A percentile compares a stretch with the other conserved stretches of the same genome.
phyloP scores from a whole-genome alignment of 2,113 vertebrate species.

The Barnardius zonarius region DNA sequence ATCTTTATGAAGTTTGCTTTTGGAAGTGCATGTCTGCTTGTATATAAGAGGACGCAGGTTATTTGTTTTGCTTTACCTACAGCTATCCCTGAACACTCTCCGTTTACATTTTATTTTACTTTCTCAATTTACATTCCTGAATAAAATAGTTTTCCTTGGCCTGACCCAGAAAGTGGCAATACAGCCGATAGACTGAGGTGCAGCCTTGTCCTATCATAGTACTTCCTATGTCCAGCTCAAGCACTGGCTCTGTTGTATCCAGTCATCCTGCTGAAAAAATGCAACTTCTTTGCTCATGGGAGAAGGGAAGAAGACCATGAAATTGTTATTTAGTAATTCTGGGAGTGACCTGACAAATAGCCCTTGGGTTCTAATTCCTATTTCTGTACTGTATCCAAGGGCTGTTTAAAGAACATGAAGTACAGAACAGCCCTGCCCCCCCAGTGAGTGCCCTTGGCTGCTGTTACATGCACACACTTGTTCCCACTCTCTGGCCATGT shows the following conservation, averaged over 20 bases:
- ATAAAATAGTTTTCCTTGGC: background rate
- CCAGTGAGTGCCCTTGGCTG: accelerated
- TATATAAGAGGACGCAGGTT: background rate
- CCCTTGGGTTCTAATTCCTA: background rate
- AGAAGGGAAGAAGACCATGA: background rate
- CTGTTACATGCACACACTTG: accelerated
- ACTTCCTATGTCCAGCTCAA: background rate
- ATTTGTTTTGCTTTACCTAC: background rate
- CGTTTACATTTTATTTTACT: background rate
- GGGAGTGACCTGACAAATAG: background rate
- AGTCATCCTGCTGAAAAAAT: background rate
- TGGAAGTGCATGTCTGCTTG: background rate
- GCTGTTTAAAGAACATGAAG: background rate
- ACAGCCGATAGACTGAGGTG: background rate
- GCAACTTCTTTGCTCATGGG: accelerated
- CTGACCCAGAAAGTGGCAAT: accelerated
- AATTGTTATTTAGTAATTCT: background rate
- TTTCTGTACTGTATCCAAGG: background rate
- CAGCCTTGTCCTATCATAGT: background rate
- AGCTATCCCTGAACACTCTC: background rate
- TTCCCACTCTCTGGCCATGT: background rate
- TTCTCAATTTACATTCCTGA: background rate
- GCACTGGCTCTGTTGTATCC: background rate
- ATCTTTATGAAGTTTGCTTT: background rate
- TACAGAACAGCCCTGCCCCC: background rate